These are phyloP conservation scores for Dioctria linearis DNA, from an alignment of 2,888 invertebrate genomes.

Conservation along the genomic window DNA sequence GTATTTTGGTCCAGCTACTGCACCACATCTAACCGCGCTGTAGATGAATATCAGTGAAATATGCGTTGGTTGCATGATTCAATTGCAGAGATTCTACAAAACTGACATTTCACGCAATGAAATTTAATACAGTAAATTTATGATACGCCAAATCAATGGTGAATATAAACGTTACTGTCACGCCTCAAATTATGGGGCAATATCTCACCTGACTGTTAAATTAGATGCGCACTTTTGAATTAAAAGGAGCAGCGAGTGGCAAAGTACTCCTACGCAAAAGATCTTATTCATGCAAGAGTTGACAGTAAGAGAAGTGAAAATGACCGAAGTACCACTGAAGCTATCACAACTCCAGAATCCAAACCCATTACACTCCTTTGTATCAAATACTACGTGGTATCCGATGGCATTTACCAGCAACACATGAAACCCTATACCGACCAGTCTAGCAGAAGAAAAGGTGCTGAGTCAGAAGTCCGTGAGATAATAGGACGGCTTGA, in stretches of 20 bases:
- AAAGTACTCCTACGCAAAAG: not conserved
- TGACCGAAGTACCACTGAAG: not conserved
- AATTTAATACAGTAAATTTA: slow-evolving; percentile 31
- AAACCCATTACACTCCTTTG: not conserved
- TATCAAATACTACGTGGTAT: not conserved
- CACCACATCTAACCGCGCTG: too few species aligned
- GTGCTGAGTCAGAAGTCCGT: slow-evolving; percentile 22
- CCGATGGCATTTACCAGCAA: not conserved
- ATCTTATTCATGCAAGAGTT: slow-evolving; percentile 3
- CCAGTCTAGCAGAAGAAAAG: slow-evolving; percentile 11
- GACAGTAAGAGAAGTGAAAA: slow-evolving; percentile 2
- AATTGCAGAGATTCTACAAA: not conserved
- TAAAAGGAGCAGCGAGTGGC: not conserved
- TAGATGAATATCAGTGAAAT: too few species aligned
- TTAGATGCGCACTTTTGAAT: slow-evolving; percentile 35
- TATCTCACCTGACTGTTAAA: slow-evolving; percentile 21
- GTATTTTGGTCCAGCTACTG: too few species aligned
- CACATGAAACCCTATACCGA: slow-evolving; percentile 13
- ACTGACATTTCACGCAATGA: slow-evolving; percentile 33
- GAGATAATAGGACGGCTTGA: slow-evolving; percentile 25
- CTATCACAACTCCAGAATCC: not conserved
- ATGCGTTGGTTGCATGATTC: not conserved
- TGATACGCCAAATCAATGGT: slow-evolving; percentile 3
- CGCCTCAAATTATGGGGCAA: not conserved
- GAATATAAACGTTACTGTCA: not conserved